Conservation (phyloP, 2,797 vertebrate genomes). For the Allenopithecus nigroviridis region DNA sequence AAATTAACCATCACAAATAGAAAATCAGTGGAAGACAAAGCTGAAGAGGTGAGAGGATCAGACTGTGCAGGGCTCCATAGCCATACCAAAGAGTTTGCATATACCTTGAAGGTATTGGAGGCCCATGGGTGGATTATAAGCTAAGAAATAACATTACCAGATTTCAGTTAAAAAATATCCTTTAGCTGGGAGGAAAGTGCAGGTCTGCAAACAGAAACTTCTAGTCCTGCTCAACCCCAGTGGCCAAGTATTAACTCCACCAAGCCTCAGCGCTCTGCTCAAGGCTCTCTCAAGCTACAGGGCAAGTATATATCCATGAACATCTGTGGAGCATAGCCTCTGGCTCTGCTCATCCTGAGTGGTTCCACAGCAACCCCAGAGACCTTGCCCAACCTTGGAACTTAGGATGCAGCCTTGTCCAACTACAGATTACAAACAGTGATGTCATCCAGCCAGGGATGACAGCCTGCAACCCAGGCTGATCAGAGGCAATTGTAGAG, state of each 20-base stretch:
- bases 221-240: background rate
- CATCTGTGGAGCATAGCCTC: background rate
- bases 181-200: background rate
- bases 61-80: background rate
- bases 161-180: background rate
- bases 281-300: background rate
- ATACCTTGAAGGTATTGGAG: background rate
- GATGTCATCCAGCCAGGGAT: background rate
- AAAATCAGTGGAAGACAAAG: background rate
- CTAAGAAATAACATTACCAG: background rate
- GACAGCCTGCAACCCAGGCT: background rate
- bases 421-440: background rate
- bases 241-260: background rate
- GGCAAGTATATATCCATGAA: background rate
- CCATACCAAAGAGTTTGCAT: background rate
- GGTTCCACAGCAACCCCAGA: background rate
- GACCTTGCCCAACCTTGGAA: background rate
- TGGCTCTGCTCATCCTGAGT: background rate
- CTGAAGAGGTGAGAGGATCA: background rate
- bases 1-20: background rate
- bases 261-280: background rate
- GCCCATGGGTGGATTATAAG: background rate
- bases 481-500: background rate
- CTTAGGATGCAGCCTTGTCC: background rate
- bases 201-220: background rate